phyloP scores from a whole-genome alignment of 2,888 invertebrate genomes.

The Frankliniella fusca region DNA sequence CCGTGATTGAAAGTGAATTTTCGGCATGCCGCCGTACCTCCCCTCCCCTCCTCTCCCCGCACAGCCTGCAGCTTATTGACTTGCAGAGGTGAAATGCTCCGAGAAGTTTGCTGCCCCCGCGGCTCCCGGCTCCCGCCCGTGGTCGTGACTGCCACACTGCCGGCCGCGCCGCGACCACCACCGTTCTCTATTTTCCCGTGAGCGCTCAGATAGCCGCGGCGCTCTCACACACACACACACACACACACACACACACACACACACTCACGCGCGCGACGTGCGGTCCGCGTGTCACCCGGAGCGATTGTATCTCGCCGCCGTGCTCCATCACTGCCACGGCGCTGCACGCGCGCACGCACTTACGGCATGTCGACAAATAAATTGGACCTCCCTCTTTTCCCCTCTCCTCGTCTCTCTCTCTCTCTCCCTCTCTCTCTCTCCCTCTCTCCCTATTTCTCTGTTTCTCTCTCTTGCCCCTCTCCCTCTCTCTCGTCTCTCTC shows the following conservation, averaged over 20 bases:
- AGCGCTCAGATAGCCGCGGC: neutral
- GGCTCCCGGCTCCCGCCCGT: neutral
- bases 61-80: too few species aligned
- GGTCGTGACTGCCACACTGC: too few species aligned
- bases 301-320: conserved; percentile 5
- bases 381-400: neutral
- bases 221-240: neutral
- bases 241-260: neutral
- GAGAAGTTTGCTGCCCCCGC: too few species aligned
- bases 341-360: conserved; percentile 1
- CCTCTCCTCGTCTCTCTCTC: neutral
- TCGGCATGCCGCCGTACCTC: too few species aligned
- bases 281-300: conserved; percentile 25
- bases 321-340: conserved; percentile 17
- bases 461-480: too few species aligned
- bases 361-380: conserved; percentile 24
- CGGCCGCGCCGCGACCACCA: neutral
- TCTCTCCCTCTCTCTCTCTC: neutral
- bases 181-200: neutral
- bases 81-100: too few species aligned
- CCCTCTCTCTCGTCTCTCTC: too few species aligned
- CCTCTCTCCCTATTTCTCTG: neutral
- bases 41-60: too few species aligned
- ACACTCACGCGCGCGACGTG: neutral
- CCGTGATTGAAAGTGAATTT: too few species aligned